Evolutionary conservation across 2,113 vertebrate genomes (phyloP).

Genomic region (Actenoides hombroni): DNA sequence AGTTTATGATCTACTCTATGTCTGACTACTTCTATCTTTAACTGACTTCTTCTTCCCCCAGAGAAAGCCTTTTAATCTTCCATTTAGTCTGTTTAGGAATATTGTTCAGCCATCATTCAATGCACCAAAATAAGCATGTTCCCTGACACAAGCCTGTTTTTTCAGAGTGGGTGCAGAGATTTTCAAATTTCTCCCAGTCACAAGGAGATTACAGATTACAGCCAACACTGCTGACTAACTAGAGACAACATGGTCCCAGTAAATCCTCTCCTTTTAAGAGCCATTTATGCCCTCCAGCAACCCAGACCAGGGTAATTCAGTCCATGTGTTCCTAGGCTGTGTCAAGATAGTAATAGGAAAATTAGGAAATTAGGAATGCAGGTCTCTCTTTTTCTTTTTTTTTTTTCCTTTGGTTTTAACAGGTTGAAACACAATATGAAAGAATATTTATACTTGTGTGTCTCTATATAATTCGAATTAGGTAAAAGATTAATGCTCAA

Average conservation of each 20-base stretch:
- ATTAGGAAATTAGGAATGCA: neutral
- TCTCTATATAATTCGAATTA: neutral
- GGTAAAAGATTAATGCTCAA: neutral
- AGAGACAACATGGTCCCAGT: neutral
- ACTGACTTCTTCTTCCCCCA: neutral
- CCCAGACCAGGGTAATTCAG: neutral
- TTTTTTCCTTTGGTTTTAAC: neutral
- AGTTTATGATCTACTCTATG: neutral
- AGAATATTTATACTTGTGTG: neutral
- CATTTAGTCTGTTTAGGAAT: neutral
- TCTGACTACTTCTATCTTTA: neutral
- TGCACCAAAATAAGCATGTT: neutral
- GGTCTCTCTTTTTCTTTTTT: accelerated
- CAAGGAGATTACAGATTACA: neutral
- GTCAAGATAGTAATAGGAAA: neutral
- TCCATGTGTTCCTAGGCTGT: neutral
- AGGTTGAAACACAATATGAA: neutral
- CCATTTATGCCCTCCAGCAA: neutral
- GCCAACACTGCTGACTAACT: neutral
- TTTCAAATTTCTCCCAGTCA: neutral
- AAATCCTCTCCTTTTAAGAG: neutral
- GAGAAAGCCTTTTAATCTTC: neutral
- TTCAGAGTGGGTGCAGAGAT: neutral
- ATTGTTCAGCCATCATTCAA: neutral
- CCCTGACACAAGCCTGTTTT: neutral